Evolutionary conservation across 64 coral and sea anemone genomes (phyloP).

Genomic region (Actinia equina): DNA sequence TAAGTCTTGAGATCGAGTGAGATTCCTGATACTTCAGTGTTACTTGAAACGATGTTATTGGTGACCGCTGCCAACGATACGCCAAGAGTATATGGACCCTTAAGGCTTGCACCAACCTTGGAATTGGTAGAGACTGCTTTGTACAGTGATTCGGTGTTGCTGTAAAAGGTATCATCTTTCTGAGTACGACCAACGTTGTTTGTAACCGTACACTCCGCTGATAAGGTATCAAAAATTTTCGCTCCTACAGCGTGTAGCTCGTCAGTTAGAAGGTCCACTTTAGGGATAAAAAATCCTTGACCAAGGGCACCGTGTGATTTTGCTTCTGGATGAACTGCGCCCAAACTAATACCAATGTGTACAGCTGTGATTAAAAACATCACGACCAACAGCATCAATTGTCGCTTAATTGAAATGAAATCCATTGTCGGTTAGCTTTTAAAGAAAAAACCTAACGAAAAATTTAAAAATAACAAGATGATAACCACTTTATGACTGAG

Average conservation of each 20-base stretch:
- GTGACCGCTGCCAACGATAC: conserved; percentile 20
- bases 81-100: conserved; percentile 35
- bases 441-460: neutral
- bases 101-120: conserved; percentile 21
- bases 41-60: conserved; percentile 1
- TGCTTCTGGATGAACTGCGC: neutral
- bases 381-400: neutral
- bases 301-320: conserved; percentile 14
- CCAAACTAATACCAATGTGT: neutral
- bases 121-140: conserved; percentile 23
- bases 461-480: no score
- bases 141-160: conserved; percentile 25
- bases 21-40: conserved; percentile 6
- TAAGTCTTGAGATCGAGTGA: conserved; percentile 9
- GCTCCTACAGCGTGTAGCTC: conserved; percentile 23
- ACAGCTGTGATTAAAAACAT: neutral
- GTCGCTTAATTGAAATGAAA: neutral
- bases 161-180: conserved; percentile 47
- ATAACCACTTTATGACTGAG: no score
- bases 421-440: no score
- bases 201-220: conserved; percentile 12
- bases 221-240: conserved; percentile 19
- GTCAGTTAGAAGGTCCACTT: conserved; percentile 15
- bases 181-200: neutral
- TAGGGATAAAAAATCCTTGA: conserved; percentile 36